A percentile compares a stretch with the other conserved stretches of the same genome.
phyloP scores from a whole-genome alignment of 30 jellyfish, hydroid and myxozoan species.

The Pseudorhiza aurosa region DNA sequence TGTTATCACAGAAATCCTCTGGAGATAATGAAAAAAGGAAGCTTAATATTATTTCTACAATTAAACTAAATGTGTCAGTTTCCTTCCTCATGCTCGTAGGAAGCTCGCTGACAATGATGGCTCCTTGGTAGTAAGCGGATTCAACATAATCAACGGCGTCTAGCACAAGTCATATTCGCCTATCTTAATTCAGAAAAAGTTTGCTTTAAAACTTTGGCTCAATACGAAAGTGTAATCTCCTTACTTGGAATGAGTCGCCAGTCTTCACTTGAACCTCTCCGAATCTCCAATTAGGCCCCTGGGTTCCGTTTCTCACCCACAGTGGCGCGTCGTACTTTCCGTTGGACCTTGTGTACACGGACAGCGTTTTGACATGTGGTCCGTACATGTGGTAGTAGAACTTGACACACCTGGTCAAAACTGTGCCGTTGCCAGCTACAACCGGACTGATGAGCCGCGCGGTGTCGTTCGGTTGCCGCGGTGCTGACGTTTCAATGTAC shows the following conservation, averaged over 20 bases:
- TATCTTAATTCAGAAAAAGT: too few relatives aligned
- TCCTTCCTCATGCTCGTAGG: too few relatives aligned
- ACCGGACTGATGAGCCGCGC: slow-evolving; percentile 84
- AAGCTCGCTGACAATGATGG: too few relatives aligned
- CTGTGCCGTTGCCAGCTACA: slow-evolving; percentile 82
- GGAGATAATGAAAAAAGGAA: too few relatives aligned
- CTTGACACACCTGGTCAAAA: slow-evolving; percentile 71
- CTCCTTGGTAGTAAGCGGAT: too few relatives aligned
- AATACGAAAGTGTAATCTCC: neutral
- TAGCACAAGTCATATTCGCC: too few relatives aligned
- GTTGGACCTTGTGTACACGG: slow-evolving; percentile 74
- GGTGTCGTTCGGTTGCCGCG: slow-evolving; percentile 84
- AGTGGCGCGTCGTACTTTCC: slow-evolving; percentile 70
- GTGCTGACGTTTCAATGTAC: slow-evolving; percentile 94
- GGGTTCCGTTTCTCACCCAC: slow-evolving; percentile 93
- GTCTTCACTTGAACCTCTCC: slow-evolving; percentile 87
- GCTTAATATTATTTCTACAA: too few relatives aligned
- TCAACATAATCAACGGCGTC: too few relatives aligned
- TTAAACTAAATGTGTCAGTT: too few relatives aligned
- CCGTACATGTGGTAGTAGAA: slow-evolving; percentile 99
- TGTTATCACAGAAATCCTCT: too few relatives aligned
- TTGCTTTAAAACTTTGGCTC: too few relatives aligned
- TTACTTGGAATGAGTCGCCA: slow-evolving; percentile 83
- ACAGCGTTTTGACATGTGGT: slow-evolving; percentile 90
- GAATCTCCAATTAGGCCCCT: slow-evolving; percentile 92